Evolutionary conservation across 2,797 vertebrate genomes (phyloP).

Genomic region (Manis crassicaudata): DNA sequence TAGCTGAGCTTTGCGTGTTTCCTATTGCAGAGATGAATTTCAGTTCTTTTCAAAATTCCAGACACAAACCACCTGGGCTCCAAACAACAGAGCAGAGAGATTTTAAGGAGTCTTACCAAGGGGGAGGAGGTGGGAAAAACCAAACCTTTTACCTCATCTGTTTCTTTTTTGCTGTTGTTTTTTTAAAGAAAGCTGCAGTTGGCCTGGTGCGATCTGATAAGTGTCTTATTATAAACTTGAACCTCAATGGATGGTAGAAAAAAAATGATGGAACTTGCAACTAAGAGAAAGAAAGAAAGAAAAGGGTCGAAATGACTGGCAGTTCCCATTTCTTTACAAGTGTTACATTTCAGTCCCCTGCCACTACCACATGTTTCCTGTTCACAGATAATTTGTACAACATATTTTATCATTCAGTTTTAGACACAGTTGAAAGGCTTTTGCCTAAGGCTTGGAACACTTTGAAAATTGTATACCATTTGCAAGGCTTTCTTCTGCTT

Average conservation of each 20-base stretch:
- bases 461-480: slow-evolving; percentile 93
- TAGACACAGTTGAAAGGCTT: slow-evolving; percentile 93
- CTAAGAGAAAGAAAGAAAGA: slow-evolving; percentile 80
- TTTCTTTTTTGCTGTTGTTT: slow-evolving; percentile 79
- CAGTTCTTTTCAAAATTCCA: slow-evolving; percentile 77
- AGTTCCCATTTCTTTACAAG: slow-evolving; percentile 91
- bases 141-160: slow-evolving; percentile 72
- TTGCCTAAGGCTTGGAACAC: slow-evolving; percentile 93
- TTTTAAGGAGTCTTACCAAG: slow-evolving; percentile 40
- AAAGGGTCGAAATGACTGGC: slow-evolving; percentile 88
- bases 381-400: slow-evolving; percentile 93
- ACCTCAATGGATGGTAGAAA: slow-evolving; percentile 78
- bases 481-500: slow-evolving; percentile 91
- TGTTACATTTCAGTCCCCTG: slow-evolving; percentile 91
- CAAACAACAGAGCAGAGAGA: slow-evolving; percentile 73
- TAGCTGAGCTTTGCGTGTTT: slow-evolving; percentile 72
- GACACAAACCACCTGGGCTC: slow-evolving; percentile 39
- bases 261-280: slow-evolving; percentile 84
- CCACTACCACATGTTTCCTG: slow-evolving; percentile 91
- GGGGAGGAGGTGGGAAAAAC: slow-evolving; percentile 28
- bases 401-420: slow-evolving; percentile 93
- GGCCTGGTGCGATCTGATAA: slow-evolving; percentile 83
- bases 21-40: slow-evolving; percentile 50
- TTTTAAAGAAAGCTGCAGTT: slow-evolving; percentile 81
- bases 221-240: slow-evolving; percentile 84